Percentiles rank a stretch among this genome's conserved stretches.
Evolutionary conservation across 2,888 invertebrate genomes (phyloP).

Genomic region (Drosophila prolongata): DNA sequence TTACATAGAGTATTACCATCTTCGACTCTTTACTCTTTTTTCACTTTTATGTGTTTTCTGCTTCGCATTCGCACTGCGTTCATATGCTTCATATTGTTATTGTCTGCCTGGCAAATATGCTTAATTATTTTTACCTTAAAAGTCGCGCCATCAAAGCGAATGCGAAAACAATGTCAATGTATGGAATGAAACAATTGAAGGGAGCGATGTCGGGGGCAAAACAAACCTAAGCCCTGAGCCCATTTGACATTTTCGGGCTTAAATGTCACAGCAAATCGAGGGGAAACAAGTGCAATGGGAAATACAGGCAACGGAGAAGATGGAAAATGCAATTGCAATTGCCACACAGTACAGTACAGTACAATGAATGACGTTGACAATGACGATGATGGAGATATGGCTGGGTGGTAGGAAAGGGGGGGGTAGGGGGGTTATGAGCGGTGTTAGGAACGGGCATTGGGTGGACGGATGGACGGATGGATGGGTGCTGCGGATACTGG

Average conservation of each 20-base stretch:
- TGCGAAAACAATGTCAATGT: slow-evolving; percentile 70
- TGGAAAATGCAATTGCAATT: slow-evolving; percentile 51
- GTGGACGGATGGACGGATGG: neutral
- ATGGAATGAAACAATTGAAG: slow-evolving; percentile 17
- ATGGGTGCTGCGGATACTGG: slow-evolving; percentile 24
- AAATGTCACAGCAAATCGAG: slow-evolving; percentile 62
- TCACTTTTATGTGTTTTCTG: slow-evolving; percentile 37
- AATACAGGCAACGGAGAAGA: slow-evolving; percentile 44
- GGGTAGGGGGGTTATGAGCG: slow-evolving; percentile 1
- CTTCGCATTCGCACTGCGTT: slow-evolving; percentile 71
- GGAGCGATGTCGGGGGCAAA: slow-evolving; percentile 6
- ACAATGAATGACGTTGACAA: slow-evolving; percentile 62
- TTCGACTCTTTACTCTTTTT: neutral
- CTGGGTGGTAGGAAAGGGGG: slow-evolving; percentile 25
- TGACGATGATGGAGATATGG: slow-evolving; percentile 52
- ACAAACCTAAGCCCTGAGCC: slow-evolving; percentile 64
- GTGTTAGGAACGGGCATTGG: neutral
- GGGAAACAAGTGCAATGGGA: slow-evolving; percentile 52
- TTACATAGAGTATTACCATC: slow-evolving; percentile 17
- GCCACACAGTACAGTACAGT: slow-evolving; percentile 26
- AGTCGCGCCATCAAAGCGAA: slow-evolving; percentile 73
- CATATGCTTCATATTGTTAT: slow-evolving; percentile 61
- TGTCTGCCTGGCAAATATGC: slow-evolving; percentile 71
- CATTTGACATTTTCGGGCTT: slow-evolving; percentile 74
- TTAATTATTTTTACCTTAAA: slow-evolving; percentile 82